Evolutionary conservation across 2,113 vertebrate species (phyloP), one percentile per base, ranked within the genome.

Genomic region (Pavo muticus): DNA sequence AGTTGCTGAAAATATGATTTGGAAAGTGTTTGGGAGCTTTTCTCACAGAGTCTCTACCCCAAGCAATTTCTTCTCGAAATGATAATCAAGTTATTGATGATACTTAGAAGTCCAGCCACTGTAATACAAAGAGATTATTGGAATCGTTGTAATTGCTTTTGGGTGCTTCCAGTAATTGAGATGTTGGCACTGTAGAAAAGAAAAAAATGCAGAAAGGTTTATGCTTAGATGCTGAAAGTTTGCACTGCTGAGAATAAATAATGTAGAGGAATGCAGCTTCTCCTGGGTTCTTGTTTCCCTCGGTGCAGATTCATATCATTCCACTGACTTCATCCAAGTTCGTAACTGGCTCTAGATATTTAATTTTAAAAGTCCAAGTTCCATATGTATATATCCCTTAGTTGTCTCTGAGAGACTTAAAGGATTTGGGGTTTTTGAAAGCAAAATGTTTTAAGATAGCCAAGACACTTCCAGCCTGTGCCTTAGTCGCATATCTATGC

Each of bases 91-190:
- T 94, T 91, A 92, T 86, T 87, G 95, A 94, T 93, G 96, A 93
- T 84, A 76, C 48, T 72, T 79, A 92, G 39, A 65, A 73, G 57
- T 44, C 78, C 85, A 60, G 70, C 56, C 84, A 94, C 91, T 95
- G 79, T 76, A 80, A 86, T 48, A 78, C 40, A 91, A 48, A 72
- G 79, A 93, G 85, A 95, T 95, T 91, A 95, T 68, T 91, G 84
- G 92, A 87, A 91, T 69, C 47, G 85, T 92, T 60, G 64, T 65
- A 93, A 97, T 93, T 91, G 90, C 54, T 77, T 91, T 94, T 75
- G 92, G 88, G 81, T 95, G 59, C 81, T 77, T 90, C 91, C 80
- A 91, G 88, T 96, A 93, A 96, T 56, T 89, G 73, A 90, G 87
- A 86, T 71, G 42, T 63, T 70, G 72, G 67, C 84, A 82, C 76